Percentiles rank a stretch among this genome's conserved stretches.
These are phyloP conservation scores for Eurypyga helias DNA, from an alignment of 2,113 vertebrate species.

Conservation along the genomic window DNA sequence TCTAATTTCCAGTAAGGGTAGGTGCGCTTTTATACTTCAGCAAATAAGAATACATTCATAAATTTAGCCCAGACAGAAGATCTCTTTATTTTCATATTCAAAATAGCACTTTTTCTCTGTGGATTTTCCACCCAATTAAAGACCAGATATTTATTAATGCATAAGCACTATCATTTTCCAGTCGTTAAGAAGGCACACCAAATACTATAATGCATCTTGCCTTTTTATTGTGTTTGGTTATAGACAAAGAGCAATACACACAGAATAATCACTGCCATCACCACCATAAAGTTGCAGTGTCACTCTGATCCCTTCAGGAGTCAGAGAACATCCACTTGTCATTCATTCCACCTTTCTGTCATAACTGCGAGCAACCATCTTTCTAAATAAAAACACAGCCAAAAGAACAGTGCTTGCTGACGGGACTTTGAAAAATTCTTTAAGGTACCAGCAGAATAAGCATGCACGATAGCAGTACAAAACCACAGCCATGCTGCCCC, in stretches of 20 bases:
- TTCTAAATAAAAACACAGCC: background rate
- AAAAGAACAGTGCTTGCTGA: background rate
- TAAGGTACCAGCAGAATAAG: background rate
- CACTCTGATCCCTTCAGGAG: conserved; percentile 23
- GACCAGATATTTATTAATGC: background rate
- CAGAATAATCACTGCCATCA: background rate
- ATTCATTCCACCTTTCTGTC: background rate
- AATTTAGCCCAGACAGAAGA: background rate
- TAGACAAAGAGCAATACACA: background rate
- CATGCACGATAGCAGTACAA: background rate
- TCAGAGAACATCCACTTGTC: background rate
- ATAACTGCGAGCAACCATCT: background rate
- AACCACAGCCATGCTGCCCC: background rate
- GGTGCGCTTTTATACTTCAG: background rate
- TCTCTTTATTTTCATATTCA: background rate
- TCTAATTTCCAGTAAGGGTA: background rate
- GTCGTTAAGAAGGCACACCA: background rate
- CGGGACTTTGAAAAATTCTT: background rate
- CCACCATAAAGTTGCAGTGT: background rate
- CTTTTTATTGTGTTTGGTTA: conserved; percentile 49
- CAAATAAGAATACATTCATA: background rate
- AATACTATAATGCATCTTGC: conserved; percentile 7
- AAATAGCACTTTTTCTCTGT: background rate
- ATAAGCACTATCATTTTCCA: background rate
- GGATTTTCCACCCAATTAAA: background rate